phyloP scores from a whole-genome alignment of 2,113 vertebrate species.

The Dascyllus trimaculatus region DNA sequence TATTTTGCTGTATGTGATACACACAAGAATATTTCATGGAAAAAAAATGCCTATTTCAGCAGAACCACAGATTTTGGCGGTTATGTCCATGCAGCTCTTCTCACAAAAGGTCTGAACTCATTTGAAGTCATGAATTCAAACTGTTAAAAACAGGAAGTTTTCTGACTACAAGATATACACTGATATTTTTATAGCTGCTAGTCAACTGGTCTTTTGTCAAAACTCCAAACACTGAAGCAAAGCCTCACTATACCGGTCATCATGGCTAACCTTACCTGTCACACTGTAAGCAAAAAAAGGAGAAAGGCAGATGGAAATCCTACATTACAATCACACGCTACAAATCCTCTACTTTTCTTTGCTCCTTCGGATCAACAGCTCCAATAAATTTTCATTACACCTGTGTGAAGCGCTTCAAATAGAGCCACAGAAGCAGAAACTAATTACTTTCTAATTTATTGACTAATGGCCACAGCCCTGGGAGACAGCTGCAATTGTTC shows the following conservation, averaged over 20 bases:
- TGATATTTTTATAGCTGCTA: conserved; percentile 34
- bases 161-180: conserved; percentile 30
- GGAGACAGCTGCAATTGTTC: conserved; percentile 87
- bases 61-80: not conserved
- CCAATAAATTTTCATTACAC: conserved; percentile 88
- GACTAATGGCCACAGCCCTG: conserved; percentile 87
- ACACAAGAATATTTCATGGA: not conserved
- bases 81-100: not conserved
- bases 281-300: conserved; percentile 47
- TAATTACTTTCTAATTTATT: conserved; percentile 91
- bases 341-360: conserved; percentile 80
- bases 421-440: conserved; percentile 88
- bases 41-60: not conserved
- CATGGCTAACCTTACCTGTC: conserved; percentile 68
- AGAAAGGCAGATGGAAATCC: conserved; percentile 73
- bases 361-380: conserved; percentile 81
- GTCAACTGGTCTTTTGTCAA: conserved; percentile 40
- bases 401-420: conserved; percentile 86
- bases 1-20: conserved; percentile 6
- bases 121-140: too few relatives aligned
- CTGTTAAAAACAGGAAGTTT: conserved; percentile 4
- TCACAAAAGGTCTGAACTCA: too few relatives aligned
- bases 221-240: conserved; percentile 15
- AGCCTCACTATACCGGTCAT: conserved; percentile 45
- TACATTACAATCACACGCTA: conserved; percentile 77